A percentile compares a stretch with the other conserved stretches of the same genome.
Conservation (phyloP, 1,140 invertebrate species). For the Brachionus rubens region DNA sequence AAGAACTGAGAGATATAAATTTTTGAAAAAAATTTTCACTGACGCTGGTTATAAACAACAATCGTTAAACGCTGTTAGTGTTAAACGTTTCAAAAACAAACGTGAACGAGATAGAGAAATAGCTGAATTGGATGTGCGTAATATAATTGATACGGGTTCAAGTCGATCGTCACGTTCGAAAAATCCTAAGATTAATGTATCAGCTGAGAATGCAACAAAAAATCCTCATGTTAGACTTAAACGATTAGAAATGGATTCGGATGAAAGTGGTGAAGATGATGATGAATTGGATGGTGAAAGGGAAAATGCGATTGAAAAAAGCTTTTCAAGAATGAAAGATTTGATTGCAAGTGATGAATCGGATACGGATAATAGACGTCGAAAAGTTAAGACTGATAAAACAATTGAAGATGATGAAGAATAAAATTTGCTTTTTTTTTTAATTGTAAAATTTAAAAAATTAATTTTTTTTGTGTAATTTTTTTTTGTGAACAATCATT, state of each 20-base stretch:
- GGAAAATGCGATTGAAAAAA: background rate
- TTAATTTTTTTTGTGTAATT: too few species aligned
- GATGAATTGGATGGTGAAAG: background rate
- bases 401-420: background rate
- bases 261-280: background rate
- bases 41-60: slow-evolving; percentile 24
- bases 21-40: slow-evolving; percentile 26
- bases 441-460: too few species aligned
- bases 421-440: background rate
- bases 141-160: slow-evolving; percentile 15
- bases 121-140: slow-evolving; percentile 21
- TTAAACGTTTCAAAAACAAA: slow-evolving; percentile 12
- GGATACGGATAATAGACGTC: background rate
- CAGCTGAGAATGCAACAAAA: background rate
- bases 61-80: background rate
- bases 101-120: slow-evolving; percentile 42
- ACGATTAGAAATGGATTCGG: background rate
- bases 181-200: background rate
- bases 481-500: too few species aligned
- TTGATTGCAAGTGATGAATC: slow-evolving; percentile 32
- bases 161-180: background rate
- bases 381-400: background rate
- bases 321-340: slow-evolving; percentile 19
- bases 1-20: slow-evolving; percentile 32
- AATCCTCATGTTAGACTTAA: slow-evolving; percentile 28